These are phyloP conservation scores for Plebejus argus DNA, from an alignment of 2,888 invertebrate species.

Conservation along the genomic window DNA sequence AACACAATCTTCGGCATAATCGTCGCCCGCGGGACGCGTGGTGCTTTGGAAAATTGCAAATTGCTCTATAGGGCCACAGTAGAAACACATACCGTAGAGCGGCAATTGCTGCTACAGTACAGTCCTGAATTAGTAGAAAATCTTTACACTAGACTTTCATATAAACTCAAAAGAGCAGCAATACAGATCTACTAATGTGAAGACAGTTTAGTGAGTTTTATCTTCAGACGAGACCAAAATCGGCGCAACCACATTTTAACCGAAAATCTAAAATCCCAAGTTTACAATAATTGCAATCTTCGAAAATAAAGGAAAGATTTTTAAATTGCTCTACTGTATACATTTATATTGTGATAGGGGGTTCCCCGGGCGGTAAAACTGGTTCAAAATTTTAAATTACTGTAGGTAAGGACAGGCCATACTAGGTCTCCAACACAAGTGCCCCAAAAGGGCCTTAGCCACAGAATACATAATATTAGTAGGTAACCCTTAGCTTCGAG, in stretches of 20 bases:
- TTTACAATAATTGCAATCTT: too few species aligned
- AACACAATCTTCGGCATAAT: constrained; percentile 14
- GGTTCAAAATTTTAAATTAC: not conserved
- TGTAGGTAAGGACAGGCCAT: not conserved
- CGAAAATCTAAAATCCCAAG: too few species aligned
- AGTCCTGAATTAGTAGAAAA: too few species aligned
- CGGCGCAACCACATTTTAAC: too few species aligned
- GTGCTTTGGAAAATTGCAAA: constrained; percentile 3
- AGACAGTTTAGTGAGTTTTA: too few species aligned
- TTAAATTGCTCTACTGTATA: not conserved
- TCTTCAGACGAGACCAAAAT: too few species aligned
- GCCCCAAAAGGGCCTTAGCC: too few species aligned
- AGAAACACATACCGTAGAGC: not conserved
- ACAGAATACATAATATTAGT: too few species aligned
- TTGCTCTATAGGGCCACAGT: constrained; percentile 1
- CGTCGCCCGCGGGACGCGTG: not conserved
- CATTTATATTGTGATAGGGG: not conserved
- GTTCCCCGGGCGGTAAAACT: not conserved
- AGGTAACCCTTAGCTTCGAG: too few species aligned
- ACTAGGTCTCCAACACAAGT: not conserved
- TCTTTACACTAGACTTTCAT: not conserved
- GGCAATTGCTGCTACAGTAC: too few species aligned
- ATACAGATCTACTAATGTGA: too few species aligned
- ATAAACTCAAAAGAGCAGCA: not conserved
- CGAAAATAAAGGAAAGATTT: not conserved